Evolutionary conservation across 2,113 vertebrate genomes (phyloP).

Genomic region (Aldabrachelys gigantea): DNA sequence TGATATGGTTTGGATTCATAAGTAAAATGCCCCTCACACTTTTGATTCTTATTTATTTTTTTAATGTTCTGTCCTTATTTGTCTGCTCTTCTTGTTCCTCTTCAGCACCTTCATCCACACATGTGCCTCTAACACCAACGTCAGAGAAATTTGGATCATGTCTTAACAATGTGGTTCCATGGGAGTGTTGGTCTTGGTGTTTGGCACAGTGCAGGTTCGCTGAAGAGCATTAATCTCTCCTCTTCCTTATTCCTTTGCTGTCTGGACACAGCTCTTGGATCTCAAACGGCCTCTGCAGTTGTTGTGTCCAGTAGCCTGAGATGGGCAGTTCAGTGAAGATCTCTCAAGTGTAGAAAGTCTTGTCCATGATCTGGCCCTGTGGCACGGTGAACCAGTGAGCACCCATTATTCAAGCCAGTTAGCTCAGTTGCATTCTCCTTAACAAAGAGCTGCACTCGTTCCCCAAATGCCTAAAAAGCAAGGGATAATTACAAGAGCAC

Average conservation of each 20-base stretch:
- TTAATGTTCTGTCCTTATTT: background rate
- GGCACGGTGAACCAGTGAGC: background rate
- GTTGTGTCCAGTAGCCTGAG: background rate
- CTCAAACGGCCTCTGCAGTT: background rate
- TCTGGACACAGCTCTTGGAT: background rate
- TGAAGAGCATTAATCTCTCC: background rate
- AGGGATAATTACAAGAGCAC: background rate
- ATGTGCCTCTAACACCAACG: constrained; percentile 15
- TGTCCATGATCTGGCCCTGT: background rate
- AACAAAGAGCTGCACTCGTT: background rate
- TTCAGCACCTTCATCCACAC: background rate
- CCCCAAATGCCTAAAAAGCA: background rate
- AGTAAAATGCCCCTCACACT: background rate
- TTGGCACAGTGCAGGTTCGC: background rate
- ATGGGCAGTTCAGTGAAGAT: background rate
- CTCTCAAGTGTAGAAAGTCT: background rate
- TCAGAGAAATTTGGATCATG: background rate
- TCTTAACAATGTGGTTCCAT: background rate
- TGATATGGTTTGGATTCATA: background rate
- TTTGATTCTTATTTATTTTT: background rate
- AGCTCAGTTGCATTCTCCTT: background rate
- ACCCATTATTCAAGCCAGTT: fast-evolving
- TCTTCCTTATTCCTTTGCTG: background rate
- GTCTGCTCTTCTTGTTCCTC: background rate
- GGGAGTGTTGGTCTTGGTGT: background rate